Percentiles rank a stretch among this genome's conserved stretches.
phyloP scores from a whole-genome alignment of 2,113 vertebrate genomes.

The Boleophthalmus pectinirostris region DNA sequence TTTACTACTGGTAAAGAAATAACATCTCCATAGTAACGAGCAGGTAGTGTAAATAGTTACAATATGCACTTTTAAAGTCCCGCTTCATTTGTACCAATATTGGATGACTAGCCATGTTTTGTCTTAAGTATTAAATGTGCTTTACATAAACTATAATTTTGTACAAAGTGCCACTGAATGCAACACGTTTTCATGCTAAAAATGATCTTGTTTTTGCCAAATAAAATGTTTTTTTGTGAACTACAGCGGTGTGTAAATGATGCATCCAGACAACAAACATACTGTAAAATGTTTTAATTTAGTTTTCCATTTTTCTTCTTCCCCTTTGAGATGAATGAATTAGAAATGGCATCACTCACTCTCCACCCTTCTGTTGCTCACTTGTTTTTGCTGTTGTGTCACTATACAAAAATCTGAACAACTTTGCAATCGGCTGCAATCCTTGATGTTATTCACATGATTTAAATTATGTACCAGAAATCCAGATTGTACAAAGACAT shows the following conservation, averaged over 20 bases:
- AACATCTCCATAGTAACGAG: not conserved
- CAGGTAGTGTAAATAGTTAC: no score
- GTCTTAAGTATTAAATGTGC: not conserved
- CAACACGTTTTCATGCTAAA: slow-evolving; percentile 11
- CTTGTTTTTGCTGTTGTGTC: slow-evolving; percentile 68
- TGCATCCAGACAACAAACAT: slow-evolving; percentile 40
- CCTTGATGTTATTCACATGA: slow-evolving; percentile 12
- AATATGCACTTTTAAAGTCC: no score
- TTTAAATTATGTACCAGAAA: slow-evolving; percentile 49
- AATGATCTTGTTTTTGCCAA: slow-evolving; percentile 29
- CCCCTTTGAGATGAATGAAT: slow-evolving; percentile 69
- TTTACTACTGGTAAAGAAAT: not conserved
- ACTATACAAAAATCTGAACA: slow-evolving; percentile 56
- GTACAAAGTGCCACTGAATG: not conserved
- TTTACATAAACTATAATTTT: not conserved
- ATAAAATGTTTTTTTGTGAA: slow-evolving; percentile 36
- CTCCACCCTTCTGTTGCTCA: slow-evolving; percentile 22
- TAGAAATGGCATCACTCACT: slow-evolving; percentile 60
- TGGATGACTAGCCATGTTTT: no score
- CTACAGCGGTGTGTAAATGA: not conserved
- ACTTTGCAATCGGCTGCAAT: slow-evolving; percentile 34
- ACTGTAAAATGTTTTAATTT: slow-evolving; percentile 82
- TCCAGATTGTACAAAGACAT: slow-evolving; percentile 38
- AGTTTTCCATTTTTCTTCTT: slow-evolving; percentile 49
- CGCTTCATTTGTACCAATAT: no score